These are phyloP conservation scores for Lasius fuliginosus DNA, from an alignment of 2,888 invertebrate genomes.

Conservation along the genomic window DNA sequence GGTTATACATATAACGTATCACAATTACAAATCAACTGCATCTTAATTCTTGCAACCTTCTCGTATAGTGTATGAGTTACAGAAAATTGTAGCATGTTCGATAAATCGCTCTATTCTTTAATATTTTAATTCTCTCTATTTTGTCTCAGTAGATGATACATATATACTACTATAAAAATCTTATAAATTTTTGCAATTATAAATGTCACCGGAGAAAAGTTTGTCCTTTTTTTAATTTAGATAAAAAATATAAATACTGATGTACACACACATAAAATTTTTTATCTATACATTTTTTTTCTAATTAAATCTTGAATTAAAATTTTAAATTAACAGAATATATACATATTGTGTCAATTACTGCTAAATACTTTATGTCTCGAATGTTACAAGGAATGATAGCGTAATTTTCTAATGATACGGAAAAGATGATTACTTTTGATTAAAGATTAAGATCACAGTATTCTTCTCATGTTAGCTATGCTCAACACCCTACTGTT, in stretches of 20 bases:
- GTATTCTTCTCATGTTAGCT: background rate
- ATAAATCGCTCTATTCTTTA: background rate
- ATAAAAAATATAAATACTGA: background rate
- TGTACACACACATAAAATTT: background rate
- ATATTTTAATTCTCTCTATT: background rate
- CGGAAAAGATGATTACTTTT: background rate
- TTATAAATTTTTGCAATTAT: background rate
- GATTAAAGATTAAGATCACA: background rate
- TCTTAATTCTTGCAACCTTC: background rate
- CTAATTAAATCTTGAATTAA: background rate
- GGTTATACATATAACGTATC: background rate
- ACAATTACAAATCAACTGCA: background rate
- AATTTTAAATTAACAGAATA: background rate
- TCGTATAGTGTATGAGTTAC: background rate
- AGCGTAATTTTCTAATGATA: background rate
- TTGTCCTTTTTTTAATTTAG: background rate
- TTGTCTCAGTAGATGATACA: background rate
- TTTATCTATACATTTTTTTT: background rate
- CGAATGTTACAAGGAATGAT: background rate
- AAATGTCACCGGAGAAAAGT: background rate
- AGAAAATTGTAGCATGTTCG: background rate
- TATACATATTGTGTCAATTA: background rate
- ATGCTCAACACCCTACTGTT: background rate
- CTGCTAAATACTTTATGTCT: background rate
- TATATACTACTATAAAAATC: background rate